Base-by-base conservation (phyloP, 2,797 vertebrate species). In the Parambassis ranga region DNA sequence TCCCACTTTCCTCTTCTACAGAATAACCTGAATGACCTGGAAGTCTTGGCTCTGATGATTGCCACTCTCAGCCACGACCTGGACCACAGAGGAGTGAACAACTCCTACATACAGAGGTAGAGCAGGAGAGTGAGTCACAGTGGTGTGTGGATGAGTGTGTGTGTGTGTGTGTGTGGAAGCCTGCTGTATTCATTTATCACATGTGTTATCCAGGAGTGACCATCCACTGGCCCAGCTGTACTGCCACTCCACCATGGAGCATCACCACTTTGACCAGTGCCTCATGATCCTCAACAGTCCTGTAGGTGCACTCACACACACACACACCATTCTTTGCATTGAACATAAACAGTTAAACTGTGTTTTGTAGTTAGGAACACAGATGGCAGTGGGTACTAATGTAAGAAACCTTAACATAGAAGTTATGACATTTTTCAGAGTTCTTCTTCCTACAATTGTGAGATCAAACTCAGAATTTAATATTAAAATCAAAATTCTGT, bases 81-180 rank as follows among this genome's bases (percentile, higher is more conserved):
- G 87, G 97, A 99, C 84, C 97, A 99, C 89, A 90, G 97, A 41
- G 97, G 97, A n/a, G 95, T 98, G 82, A 99, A 99, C 89, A 99
- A 99, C 87, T 96, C 96, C 7, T 99, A 96, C 79, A 98, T 98
- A 68, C 95, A 98, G 79, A 94, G 95, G 96, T 98, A 57, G 23
- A 36, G 19, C 8, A 15, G 22, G 13, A 37, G 48, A 22, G 14
- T 52, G 16, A 62, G 5, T 38, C 33, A 56, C 14, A 11, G 5
- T 41, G 19, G 3, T 49, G 4, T 24, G 14, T 31, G 30, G 24
- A 9, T 38, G 35, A 19, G 15, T 58, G 41, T 69, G 48, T 27
- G 24, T 31, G 48, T 27, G 24, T 31, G 16, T 1, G 31, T 49
- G 65, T 51, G 38, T 66, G 60, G 36, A 41, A 28, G 20, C 13